A percentile compares a stretch with the other conserved stretches of the same genome.
Conservation (phyloP, 23 tunicate species). For the Trididemnum nubilum region DNA sequence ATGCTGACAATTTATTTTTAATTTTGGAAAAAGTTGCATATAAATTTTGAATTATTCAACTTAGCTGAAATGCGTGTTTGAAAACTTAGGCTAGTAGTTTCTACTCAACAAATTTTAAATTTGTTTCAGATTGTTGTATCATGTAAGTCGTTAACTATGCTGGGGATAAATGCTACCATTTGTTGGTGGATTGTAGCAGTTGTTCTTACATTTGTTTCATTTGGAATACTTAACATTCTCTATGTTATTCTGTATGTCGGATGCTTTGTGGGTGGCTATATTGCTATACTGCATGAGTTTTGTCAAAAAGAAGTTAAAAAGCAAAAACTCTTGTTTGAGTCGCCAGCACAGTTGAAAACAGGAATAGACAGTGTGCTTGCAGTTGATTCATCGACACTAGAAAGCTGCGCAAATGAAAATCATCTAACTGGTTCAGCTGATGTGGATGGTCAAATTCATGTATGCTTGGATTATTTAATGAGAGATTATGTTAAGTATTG, state of each 20-base stretch:
- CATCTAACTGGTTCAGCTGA: slow-evolving; percentile 49
- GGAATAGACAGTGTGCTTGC: slow-evolving; percentile 40
- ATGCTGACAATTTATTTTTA: too few relatives aligned
- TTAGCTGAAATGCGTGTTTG: too few relatives aligned
- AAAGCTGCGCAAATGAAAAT: slow-evolving; percentile 1
- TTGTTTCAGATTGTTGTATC: neutral
- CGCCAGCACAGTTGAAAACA: slow-evolving; percentile 12
- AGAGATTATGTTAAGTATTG: slow-evolving; percentile 89
- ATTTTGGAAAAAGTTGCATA: too few relatives aligned
- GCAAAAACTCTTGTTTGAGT: slow-evolving; percentile 29
- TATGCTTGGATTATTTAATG: slow-evolving; percentile 68
- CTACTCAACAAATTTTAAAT: too few relatives aligned
- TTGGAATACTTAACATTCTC: slow-evolving; percentile 56
- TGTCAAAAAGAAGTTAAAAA: slow-evolving; percentile 44
- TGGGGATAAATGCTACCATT: neutral
- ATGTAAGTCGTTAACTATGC: too few relatives aligned
- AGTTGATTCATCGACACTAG: slow-evolving; percentile 13
- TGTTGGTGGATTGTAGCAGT: slow-evolving; percentile 46
- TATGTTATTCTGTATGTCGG: slow-evolving; percentile 40
- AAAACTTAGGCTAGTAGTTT: too few relatives aligned
- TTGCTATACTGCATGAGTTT: slow-evolving; percentile 70
- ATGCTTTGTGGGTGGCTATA: slow-evolving; percentile 66
- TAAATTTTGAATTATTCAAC: too few relatives aligned
- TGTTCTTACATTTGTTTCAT: slow-evolving; percentile 33
- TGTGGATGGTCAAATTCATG: slow-evolving; percentile 46